These are phyloP conservation scores for Vanessa tameamea DNA, from an alignment of 1,140 invertebrate genomes.

Conservation along the genomic window DNA sequence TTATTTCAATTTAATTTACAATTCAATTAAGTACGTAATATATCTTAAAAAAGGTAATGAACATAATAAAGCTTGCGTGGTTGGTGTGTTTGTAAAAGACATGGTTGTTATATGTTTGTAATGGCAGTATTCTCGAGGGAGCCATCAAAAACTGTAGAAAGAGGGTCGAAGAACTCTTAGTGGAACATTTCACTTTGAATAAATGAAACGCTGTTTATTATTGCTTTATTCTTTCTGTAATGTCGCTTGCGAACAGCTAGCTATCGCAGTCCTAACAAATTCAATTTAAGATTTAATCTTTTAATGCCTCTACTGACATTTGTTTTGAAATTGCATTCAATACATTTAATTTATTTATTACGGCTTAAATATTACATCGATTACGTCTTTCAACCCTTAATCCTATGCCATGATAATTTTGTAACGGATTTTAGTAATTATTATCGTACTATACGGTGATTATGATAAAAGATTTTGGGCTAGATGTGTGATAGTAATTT, in stretches of 20 bases:
- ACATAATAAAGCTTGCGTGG: not conserved
- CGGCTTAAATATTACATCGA: too few relatives aligned
- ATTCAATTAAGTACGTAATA: too few relatives aligned
- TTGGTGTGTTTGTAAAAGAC: constrained; percentile 21
- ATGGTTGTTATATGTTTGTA: constrained; percentile 20
- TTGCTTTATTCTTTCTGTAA: constrained; percentile 15
- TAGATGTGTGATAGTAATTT: too few relatives aligned
- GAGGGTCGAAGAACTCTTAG: constrained; percentile 26
- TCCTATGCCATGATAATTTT: too few relatives aligned
- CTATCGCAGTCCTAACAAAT: constrained; percentile 14
- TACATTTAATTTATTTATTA: not conserved
- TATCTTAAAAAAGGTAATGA: not conserved
- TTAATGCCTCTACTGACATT: constrained; percentile 9
- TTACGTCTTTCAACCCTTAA: too few relatives aligned
- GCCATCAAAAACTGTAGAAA: constrained; percentile 22
- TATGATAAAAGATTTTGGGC: too few relatives aligned
- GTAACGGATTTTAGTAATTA: too few relatives aligned
- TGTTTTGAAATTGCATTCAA: not conserved
- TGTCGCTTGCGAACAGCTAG: constrained; percentile 12
- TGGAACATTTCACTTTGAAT: constrained; percentile 28
- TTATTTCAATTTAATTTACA: too few relatives aligned
- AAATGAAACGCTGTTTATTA: constrained; percentile 28
- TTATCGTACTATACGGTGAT: too few relatives aligned
- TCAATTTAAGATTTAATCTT: constrained; percentile 33
- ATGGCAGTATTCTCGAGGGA: constrained; percentile 29